Percentiles rank a stretch among this genome's conserved stretches.
Evolutionary conservation across 2,113 vertebrate genomes (phyloP).

Genomic region (Mastomys coucha): DNA sequence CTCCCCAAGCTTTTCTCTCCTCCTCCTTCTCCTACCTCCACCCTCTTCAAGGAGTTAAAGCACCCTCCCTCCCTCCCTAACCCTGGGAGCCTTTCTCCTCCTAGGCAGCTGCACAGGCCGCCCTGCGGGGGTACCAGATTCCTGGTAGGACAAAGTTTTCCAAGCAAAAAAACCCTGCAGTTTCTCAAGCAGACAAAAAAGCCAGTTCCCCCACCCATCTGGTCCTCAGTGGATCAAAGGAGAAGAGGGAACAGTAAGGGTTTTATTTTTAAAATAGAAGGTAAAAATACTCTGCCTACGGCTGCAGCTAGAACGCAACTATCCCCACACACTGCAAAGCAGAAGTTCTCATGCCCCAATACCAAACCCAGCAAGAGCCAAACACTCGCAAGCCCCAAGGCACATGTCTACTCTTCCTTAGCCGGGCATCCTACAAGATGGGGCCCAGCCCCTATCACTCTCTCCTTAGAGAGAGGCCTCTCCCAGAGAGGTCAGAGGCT

Average conservation of each 20-base stretch:
- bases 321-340: neutral
- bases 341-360: neutral
- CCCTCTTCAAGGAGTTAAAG: constrained; percentile 39
- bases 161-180: constrained; percentile 48
- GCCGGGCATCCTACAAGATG: neutral
- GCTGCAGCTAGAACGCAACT: neutral
- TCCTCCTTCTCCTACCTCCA: neutral
- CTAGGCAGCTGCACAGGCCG: neutral
- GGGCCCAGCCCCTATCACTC: neutral
- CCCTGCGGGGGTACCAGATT: constrained; percentile 12
- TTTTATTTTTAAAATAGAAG: constrained; percentile 57
- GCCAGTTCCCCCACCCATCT: constrained; percentile 4
- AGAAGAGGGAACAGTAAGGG: constrained; percentile 33
- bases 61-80: neutral
- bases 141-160: constrained; percentile 62
- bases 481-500: neutral
- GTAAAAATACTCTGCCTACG: constrained; percentile 52
- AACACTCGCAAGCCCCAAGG: neutral
- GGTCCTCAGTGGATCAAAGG: constrained; percentile 16
- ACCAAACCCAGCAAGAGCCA: neutral
- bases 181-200: constrained; percentile 51
- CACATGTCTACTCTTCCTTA: neutral
- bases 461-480: neutral
- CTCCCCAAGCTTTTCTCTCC: neutral
- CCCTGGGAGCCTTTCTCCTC: constrained; percentile 18